Evolutionary conservation across 2,797 vertebrate species (phyloP).

Genomic region (Tenualosa ilisha): DNA sequence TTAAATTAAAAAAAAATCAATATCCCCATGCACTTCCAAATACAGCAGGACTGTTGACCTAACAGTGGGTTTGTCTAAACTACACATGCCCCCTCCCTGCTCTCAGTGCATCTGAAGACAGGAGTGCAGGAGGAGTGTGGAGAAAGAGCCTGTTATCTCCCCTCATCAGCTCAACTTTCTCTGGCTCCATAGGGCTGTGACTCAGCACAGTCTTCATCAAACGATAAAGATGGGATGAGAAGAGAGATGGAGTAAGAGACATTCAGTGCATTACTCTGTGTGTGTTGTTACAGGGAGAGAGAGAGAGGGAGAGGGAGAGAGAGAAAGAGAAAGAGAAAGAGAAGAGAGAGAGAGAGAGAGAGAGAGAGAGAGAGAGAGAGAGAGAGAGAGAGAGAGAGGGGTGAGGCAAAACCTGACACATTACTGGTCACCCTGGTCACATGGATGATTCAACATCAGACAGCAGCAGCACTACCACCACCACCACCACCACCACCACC

Average conservation of each 20-base stretch:
- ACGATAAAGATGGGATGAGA: neutral
- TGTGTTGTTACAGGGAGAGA: too few species aligned
- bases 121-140: neutral
- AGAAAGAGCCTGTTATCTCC: neutral
- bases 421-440: neutral
- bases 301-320: neutral
- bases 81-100: neutral
- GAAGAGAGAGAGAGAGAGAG: neutral
- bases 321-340: too few species aligned
- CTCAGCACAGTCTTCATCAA: neutral
- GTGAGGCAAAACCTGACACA: neutral
- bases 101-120: neutral
- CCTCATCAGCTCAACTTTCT: neutral
- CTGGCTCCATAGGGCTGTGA: neutral
- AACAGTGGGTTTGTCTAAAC: neutral
- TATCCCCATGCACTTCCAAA: neutral
- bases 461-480: neutral
- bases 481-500: neutral
- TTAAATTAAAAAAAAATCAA: neutral
- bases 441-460: neutral
- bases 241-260: neutral
- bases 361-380: neutral
- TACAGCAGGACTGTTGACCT: neutral
- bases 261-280: neutral
- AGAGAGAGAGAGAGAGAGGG: neutral